Percentiles rank a stretch among this genome's conserved stretches.
These are phyloP conservation scores for Noctua pronuba DNA, from an alignment of 2,888 invertebrate species.

Conservation along the genomic window DNA sequence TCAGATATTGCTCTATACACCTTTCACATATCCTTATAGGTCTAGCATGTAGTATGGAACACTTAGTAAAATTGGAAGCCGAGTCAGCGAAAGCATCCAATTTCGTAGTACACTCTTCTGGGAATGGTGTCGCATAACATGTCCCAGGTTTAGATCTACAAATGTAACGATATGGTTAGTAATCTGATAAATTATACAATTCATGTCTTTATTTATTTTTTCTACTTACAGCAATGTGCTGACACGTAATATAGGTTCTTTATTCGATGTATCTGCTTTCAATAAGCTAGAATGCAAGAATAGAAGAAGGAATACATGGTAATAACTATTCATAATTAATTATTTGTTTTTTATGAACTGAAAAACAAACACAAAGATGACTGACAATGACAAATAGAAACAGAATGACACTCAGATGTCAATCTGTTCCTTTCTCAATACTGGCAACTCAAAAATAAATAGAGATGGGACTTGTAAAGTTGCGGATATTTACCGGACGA, in stretches of 20 bases:
- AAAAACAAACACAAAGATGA: neutral
- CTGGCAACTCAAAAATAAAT: neutral
- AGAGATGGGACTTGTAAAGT: neutral
- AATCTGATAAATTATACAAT: neutral
- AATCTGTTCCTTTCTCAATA: no score
- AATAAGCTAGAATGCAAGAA: slow-evolving; percentile 55
- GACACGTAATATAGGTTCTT: slow-evolving; percentile 22
- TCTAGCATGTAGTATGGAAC: slow-evolving; percentile 91
- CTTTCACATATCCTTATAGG: slow-evolving; percentile 91
- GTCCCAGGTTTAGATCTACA: slow-evolving; percentile 69
- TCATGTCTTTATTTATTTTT: neutral
- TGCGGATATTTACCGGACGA: neutral
- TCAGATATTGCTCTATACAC: slow-evolving; percentile 90
- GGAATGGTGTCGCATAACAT: slow-evolving; percentile 65
- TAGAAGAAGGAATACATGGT: slow-evolving; percentile 53
- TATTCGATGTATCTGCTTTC: slow-evolving; percentile 61
- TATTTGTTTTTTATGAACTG: neutral
- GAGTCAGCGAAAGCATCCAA: slow-evolving; percentile 88
- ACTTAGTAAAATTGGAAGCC: slow-evolving; percentile 90
- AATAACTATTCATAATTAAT: slow-evolving; percentile 56
- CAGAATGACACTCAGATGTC: neutral
- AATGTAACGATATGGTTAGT: slow-evolving; percentile 32
- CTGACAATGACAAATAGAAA: neutral
- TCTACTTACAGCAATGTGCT: slow-evolving; percentile 36
- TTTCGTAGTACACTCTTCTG: slow-evolving; percentile 76